phyloP scores from a whole-genome alignment of 2,113 vertebrate genomes.

The Pachyramphus minor region DNA sequence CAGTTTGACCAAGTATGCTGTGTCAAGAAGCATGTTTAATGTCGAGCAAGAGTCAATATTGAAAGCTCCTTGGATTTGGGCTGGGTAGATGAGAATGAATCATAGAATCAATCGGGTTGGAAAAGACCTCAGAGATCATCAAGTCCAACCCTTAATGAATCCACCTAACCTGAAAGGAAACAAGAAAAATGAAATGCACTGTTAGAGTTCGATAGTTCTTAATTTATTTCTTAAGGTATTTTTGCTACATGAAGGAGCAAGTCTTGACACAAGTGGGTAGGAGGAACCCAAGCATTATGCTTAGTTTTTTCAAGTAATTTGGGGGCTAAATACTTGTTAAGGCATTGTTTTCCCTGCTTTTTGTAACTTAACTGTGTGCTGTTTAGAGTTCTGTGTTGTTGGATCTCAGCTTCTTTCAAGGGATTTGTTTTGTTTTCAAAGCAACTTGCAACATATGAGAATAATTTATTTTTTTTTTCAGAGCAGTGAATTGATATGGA shows the following conservation, averaged over 20 bases:
- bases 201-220: not conserved
- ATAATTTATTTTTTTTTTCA: not conserved
- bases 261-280: not conserved
- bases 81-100: not conserved
- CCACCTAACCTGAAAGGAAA: not conserved
- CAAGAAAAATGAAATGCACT: not conserved
- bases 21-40: not conserved
- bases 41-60: not conserved
- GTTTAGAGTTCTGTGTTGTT: not conserved
- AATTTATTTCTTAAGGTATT: not conserved
- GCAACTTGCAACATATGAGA: not conserved
- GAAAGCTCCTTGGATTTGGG: not conserved
- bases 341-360: not conserved
- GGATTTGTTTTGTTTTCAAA: not conserved
- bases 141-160: not conserved
- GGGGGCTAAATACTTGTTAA: not conserved
- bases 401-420: not conserved
- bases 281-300: not conserved
- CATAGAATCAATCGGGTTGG: too few species aligned
- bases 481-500: not conserved
- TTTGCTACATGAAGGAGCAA: not conserved
- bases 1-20: not conserved
- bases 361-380: not conserved
- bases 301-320: not conserved
- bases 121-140: too few species aligned